Evolutionary conservation across 37 sponge, comb jelly and placozoan species (phyloP).

Genomic region (Crambe crambe): DNA sequence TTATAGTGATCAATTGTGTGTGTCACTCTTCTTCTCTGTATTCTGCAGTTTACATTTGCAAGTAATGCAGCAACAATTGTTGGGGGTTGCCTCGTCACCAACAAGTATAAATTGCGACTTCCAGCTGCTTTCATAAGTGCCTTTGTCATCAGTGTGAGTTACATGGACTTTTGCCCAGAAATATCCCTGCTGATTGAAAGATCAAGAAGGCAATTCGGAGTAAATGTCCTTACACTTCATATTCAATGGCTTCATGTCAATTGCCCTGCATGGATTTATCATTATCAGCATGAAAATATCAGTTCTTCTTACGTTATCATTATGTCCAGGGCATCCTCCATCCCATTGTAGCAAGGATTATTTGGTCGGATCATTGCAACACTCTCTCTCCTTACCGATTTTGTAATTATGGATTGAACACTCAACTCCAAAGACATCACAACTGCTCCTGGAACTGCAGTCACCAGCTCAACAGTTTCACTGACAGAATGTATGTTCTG

Average conservation of each 20-base stretch:
- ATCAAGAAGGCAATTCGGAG: no score
- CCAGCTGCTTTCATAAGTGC: constrained; percentile 83
- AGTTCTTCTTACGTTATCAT: neutral
- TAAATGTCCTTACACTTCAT: no score
- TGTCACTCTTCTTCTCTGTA: no score
- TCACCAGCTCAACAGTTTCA: neutral
- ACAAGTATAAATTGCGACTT: constrained; percentile 74
- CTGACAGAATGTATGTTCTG: constrained; percentile 62
- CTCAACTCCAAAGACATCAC: neutral
- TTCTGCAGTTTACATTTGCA: constrained; percentile 85
- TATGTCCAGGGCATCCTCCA: constrained; percentile 75
- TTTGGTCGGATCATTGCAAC: constrained; percentile 62
- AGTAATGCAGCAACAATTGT: constrained; percentile 92
- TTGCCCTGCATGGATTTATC: no score
- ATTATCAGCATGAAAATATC: no score
- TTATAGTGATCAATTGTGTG: no score
- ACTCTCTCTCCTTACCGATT: constrained; percentile 80
- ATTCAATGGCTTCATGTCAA: no score
- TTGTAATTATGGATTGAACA: constrained; percentile 21
- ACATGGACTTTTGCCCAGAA: no score
- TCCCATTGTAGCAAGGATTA: constrained; percentile 62
- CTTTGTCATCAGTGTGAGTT: constrained; percentile 88
- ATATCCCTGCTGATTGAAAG: no score
- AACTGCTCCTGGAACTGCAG: constrained; percentile 9
- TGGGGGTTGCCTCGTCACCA: constrained; percentile 80